These are phyloP conservation scores for Petromus typicus DNA, from an alignment of 2,113 vertebrate species.

Conservation along the genomic window DNA sequence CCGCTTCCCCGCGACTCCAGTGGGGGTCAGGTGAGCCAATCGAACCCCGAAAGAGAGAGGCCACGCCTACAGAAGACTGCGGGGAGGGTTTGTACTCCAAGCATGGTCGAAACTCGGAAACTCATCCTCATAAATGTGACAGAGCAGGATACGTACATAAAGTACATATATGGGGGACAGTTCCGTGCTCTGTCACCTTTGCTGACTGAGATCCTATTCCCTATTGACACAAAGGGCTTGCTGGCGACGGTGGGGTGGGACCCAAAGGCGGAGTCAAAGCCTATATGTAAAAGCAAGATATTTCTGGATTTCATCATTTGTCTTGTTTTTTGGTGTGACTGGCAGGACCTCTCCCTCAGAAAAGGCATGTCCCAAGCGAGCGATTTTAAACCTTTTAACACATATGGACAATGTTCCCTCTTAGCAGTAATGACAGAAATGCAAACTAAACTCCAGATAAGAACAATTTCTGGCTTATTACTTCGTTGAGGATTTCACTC, in stretches of 20 bases:
- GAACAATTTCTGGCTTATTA: neutral
- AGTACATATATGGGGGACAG: neutral
- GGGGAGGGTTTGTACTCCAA: accelerated
- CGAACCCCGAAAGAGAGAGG: slow-evolving; percentile 55
- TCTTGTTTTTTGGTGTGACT: neutral
- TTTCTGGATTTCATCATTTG: slow-evolving; percentile 23
- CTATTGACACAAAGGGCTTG: slow-evolving; percentile 46
- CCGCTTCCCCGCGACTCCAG: neutral
- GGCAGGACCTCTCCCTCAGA: neutral
- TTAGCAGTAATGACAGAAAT: neutral
- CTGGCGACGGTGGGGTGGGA: no score
- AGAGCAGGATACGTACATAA: neutral
- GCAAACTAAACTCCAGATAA: neutral
- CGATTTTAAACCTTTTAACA: slow-evolving; percentile 50
- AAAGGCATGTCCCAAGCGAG: neutral
- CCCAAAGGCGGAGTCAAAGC: slow-evolving; percentile 10
- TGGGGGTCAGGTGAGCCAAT: slow-evolving; percentile 50
- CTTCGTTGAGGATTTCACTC: neutral
- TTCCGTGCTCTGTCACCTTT: neutral
- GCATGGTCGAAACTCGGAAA: accelerated
- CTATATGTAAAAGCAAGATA: neutral
- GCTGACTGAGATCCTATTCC: neutral
- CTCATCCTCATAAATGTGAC: neutral
- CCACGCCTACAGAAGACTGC: slow-evolving; percentile 17
- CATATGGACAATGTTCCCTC: neutral